Conservation (phyloP, 2,113 vertebrate species). For the Heterocephalus glaber region DNA sequence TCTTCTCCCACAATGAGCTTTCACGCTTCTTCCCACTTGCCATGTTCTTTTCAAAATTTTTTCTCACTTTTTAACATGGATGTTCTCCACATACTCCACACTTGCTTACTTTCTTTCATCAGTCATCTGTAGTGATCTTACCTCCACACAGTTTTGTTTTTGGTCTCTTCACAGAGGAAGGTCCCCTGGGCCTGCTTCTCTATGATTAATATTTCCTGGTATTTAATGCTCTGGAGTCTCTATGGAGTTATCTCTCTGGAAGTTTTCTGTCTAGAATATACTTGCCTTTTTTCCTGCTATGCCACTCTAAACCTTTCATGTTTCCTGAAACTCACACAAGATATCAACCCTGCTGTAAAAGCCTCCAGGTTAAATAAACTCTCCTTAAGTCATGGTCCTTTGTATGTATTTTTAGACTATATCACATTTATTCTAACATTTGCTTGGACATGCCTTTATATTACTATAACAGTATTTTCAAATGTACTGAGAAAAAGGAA, state of each 20-base stretch:
- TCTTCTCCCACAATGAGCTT: not conserved
- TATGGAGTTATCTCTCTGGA: not conserved
- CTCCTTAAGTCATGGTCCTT: not conserved
- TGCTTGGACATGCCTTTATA: not conserved
- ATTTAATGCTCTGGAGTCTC: not conserved
- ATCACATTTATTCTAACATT: not conserved
- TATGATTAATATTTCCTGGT: too few relatives aligned
- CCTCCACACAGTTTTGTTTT: not conserved
- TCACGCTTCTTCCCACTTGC: not conserved
- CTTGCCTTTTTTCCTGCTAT: not conserved
- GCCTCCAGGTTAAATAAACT: not conserved
- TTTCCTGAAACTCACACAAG: not conserved
- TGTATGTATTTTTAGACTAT: not conserved
- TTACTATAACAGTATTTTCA: not conserved
- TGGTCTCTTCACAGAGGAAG: not conserved
- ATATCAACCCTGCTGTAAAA: not conserved
- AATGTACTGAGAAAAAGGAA: not conserved
- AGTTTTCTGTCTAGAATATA: not conserved
- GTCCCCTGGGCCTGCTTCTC: not conserved
- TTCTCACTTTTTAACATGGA: not conserved
- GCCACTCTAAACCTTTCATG: not conserved
- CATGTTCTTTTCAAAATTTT: not conserved
- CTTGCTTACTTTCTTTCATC: not conserved
- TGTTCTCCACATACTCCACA: too few relatives aligned
- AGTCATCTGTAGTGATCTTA: not conserved